A percentile compares a stretch with the other conserved stretches of the same genome.
These are phyloP conservation scores for Stichodactyla helianthus DNA, from an alignment of 64 coral and sea anemone species.

Conservation along the genomic window DNA sequence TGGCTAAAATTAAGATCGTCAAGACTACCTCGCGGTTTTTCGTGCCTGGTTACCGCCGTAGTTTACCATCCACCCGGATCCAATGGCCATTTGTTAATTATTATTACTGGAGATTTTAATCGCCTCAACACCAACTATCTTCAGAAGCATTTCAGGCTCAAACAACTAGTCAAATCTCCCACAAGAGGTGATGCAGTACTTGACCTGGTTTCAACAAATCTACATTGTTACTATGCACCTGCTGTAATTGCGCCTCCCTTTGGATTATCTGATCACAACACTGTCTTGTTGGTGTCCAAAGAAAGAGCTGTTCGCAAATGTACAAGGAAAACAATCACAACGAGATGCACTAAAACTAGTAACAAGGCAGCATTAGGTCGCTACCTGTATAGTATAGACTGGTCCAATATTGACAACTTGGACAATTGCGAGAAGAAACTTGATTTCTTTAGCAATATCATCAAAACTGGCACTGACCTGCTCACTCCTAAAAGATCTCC, in stretches of 20 bases:
- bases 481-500: no score
- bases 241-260: constrained; percentile 9
- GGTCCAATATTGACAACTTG: no score
- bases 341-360: no score
- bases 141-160: constrained; percentile 23
- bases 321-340: no score
- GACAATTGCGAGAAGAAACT: no score
- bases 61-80: constrained; percentile 18
- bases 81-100: constrained; percentile 5
- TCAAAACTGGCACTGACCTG: no score
- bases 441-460: no score
- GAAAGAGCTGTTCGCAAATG: no score
- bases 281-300: not conserved
- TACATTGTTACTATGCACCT: not conserved
- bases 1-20: constrained; percentile 13
- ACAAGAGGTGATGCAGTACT: constrained; percentile 10
- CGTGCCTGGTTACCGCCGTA: not conserved
- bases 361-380: no score
- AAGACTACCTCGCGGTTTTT: constrained; percentile 11
- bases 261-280: constrained; percentile 18
- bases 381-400: no score
- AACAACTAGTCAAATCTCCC: constrained; percentile 40
- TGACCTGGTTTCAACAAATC: not conserved
- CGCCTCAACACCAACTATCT: not conserved
- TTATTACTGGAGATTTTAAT: constrained; percentile 42